These are phyloP conservation scores for Polyodon spathula DNA, from an alignment of 2,113 vertebrate species.

Conservation along the genomic window DNA sequence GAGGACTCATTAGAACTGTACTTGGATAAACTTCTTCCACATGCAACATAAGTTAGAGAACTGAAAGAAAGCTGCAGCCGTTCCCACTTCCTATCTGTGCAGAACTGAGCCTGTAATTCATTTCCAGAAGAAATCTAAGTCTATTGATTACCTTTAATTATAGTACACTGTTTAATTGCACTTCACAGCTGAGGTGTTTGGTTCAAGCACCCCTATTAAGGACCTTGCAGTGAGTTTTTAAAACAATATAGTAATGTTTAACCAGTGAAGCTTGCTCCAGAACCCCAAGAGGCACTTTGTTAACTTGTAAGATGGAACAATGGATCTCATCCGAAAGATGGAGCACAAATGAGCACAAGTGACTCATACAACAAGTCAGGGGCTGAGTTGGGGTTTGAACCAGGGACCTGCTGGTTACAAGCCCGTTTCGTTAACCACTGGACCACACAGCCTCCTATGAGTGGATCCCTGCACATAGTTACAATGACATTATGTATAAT, in stretches of 20 bases:
- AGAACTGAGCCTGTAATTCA: background rate
- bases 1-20: too few relatives aligned
- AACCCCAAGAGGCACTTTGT: background rate
- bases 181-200: background rate
- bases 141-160: constrained; percentile 7
- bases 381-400: too few relatives aligned
- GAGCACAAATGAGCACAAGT: too few relatives aligned
- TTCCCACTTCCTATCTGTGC: background rate
- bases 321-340: too few relatives aligned
- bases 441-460: too few relatives aligned
- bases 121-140: constrained; percentile 2
- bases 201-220: constrained; percentile 2
- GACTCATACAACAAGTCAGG: too few relatives aligned
- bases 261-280: background rate
- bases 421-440: too few relatives aligned
- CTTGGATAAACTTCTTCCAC: too few relatives aligned
- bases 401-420: too few relatives aligned
- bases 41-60: background rate
- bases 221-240: background rate
- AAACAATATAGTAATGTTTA: constrained; percentile 5
- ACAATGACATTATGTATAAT: too few relatives aligned
- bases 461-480: too few relatives aligned
- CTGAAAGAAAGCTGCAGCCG: background rate
- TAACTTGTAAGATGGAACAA: too few relatives aligned
- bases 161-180: background rate